Conservation (phyloP, 1,140 invertebrate species). For the Apis mellifera region Amel_HAv3.1 CM009937.2:2981001-2981500, state of each 20-base stretch:
- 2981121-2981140: not conserved
- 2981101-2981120: not conserved
- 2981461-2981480: not conserved
- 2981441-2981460: not conserved
- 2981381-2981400: not conserved
- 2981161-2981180: conserved; percentile 25
- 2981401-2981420: not conserved
- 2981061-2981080: not conserved
- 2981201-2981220: conserved; percentile 9
- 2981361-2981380: conserved; percentile 16
- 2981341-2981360: not conserved
- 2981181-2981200: conserved; percentile 33
- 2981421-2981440: too few species aligned
- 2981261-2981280: conserved; percentile 18
- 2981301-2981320: not conserved
- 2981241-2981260: not conserved
- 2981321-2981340: conserved; percentile 9
- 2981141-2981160: not conserved
- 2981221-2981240: conserved; percentile 7
- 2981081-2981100: conserved; percentile 38
- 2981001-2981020: not conserved
- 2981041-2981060: too few species aligned
- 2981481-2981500: too few species aligned
- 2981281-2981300: not conserved
- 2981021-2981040: not conserved